Conservation (phyloP, 23 tunicate genomes). For the Botrylloides violaceus region DNA sequence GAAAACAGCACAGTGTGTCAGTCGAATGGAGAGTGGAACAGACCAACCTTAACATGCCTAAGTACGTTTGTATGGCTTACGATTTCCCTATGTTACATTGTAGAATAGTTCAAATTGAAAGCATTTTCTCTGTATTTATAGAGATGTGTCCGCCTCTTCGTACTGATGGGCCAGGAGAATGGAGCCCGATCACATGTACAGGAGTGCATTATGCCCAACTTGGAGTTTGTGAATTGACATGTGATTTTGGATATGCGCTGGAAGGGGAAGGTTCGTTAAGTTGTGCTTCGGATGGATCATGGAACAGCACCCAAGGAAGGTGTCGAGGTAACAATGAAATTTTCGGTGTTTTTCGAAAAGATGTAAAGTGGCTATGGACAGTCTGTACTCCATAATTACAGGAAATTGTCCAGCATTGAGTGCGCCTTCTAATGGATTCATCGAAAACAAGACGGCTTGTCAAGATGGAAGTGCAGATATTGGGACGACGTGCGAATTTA, state of each 20-base stretch:
- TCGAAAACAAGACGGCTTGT: conserved; percentile 8
- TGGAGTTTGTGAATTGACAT: conserved; percentile 6
- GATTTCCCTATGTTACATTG: no score
- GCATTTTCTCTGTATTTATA: background rate
- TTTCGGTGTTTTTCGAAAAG: background rate
- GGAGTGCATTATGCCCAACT: background rate
- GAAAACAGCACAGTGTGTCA: background rate
- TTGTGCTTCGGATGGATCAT: conserved; percentile 1
- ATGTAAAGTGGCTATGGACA: background rate
- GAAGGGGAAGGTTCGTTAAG: background rate
- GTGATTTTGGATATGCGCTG: background rate
- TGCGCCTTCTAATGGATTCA: conserved; percentile 1
- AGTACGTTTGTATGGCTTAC: conserved; percentile 1
- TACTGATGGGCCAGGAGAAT: background rate
- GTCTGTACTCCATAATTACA: background rate
- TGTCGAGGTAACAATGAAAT: background rate
- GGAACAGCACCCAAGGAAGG: conserved; percentile 2
- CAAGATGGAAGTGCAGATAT: conserved; percentile 5
- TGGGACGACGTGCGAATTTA: conserved; percentile 4
- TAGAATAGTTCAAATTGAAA: no score
- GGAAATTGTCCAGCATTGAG: conserved; percentile 8
- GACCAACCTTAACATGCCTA: background rate
- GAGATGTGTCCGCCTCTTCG: conserved; percentile 1
- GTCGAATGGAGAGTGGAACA: background rate
- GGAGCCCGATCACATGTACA: conserved; percentile 3